Conservation (phyloP, 2,888 invertebrate genomes). For the Macroteleia sp. region DNA sequence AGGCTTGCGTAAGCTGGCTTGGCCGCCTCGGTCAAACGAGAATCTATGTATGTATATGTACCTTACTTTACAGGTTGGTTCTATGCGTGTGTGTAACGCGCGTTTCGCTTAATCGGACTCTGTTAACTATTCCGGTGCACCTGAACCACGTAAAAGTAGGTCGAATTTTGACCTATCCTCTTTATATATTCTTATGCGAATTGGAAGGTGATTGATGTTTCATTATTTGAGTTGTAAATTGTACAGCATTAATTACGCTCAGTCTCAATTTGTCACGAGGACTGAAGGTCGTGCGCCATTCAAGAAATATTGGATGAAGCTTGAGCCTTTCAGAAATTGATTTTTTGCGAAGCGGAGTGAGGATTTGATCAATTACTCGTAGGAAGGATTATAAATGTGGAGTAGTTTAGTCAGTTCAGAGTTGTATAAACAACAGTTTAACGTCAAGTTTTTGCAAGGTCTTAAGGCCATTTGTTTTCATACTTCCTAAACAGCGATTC, state of each 20-base stretch:
- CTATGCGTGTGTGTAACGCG: background rate
- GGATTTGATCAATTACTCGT: constrained; percentile 21
- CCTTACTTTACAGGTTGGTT: background rate
- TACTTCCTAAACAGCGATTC: background rate
- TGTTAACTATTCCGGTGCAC: constrained; percentile 61
- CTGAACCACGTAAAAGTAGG: constrained; percentile 66
- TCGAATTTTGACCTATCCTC: constrained; percentile 62
- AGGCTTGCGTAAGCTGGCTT: constrained; percentile 74
- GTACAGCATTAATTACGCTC: constrained; percentile 28
- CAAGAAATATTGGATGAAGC: constrained; percentile 6
- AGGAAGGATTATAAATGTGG: constrained; percentile 15
- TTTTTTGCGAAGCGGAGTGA: constrained; percentile 16
- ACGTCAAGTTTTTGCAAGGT: background rate
- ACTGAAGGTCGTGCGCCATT: constrained; percentile 10
- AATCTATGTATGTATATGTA: no score
- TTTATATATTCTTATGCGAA: background rate
- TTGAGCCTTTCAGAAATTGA: constrained; percentile 12
- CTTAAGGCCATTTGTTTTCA: background rate
- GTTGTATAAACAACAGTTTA: constrained; percentile 16
- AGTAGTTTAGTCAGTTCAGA: constrained; percentile 7
- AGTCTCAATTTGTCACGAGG: constrained; percentile 23
- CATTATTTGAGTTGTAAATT: constrained; percentile 30
- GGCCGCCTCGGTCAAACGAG: background rate
- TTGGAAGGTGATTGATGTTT: constrained; percentile 15
- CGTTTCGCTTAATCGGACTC: constrained; percentile 7